Base-by-base conservation (phyloP, 2,113 vertebrate species). In the Pheucticus melanocephalus region DNA sequence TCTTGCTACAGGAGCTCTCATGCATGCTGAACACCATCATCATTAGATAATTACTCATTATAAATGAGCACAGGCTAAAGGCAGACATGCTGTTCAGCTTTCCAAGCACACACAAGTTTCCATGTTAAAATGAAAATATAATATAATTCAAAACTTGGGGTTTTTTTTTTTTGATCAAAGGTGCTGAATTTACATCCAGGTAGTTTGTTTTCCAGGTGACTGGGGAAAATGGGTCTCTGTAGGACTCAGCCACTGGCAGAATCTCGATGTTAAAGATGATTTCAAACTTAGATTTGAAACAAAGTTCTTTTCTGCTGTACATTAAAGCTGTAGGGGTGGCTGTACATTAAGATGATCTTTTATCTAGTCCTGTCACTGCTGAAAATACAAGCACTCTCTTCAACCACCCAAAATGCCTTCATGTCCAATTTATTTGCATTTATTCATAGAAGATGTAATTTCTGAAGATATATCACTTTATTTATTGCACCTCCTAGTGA, bases 41-140 rank as follows among this genome's bases (percentile, higher is more conserved):
- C 85, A 92, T 96, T 95, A 96, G 86, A 94, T 79, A 97, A 96
- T 96, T 96, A 92, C 59, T 96, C 64, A 51, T 81, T 94, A 91
- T 80, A 96, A 97, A 96, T 66, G 53, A 96, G 84, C 82, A 82
- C n/a, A 89, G 60, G 35, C 68, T 95, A 68, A 88, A 91, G 50
- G 18, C 45, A 92, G 75, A 90, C 50, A 15, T 5, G 63, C 33
- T 50, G 78, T 35, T 97, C 82, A 86, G 48, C n/a, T 87, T 95
- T 88, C 73, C 48, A 83, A 48, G 76, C 90, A 76, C 61, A 87
- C 7, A 40, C 9, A 57, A 64, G 7, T 75, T 95, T 94, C 66
- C 72, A 25, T 82, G 88, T 40, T 94, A 92, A 94, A 71, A 78
- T 76, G 64, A 90, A 90, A 86, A 96, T 70, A 85, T 20, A 85